Base-by-base conservation (phyloP, 2,797 vertebrate genomes). In the Aratinga solstitialis region DNA sequence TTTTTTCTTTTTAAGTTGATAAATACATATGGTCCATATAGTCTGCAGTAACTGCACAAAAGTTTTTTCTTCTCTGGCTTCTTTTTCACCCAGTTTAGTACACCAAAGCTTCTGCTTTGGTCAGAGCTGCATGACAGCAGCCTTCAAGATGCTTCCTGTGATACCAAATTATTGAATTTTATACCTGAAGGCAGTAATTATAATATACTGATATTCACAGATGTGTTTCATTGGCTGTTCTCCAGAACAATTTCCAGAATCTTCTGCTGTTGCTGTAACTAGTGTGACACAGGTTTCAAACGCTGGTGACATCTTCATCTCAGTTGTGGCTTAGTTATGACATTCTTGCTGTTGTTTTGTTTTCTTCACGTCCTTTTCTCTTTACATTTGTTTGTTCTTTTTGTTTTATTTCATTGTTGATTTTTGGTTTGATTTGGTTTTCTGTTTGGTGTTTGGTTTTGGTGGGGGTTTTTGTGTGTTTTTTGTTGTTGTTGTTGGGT, bases 391-490 rank as follows among this genome's bases (percentile, higher is more conserved):
- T 18, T 50, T 61, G 16, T 62, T 40, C 11, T 62, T 42, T 51
- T 47, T 26, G 10, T 16, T 12, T 47, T 26, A 5, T 2, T 76
- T 48, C 5, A 11, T 5, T 8, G 4, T 13, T 16, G 2, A 8
- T 8, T 24, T 71, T 68, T 61, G 4, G 1, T 3, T 66, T 61
- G 17, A 13, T 61, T 56, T 51, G 5, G 1, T 38, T 54, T 36
- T 42, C 73, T 43, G 17, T n/a, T 77, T 56, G 13, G 26, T 5
- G 29, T 58, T 79, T 22, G 6, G 7, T 51, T 26, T 34, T 42
- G 15, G 18, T 9, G n/a, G 7, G 7, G 5, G 9, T 27, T 24
- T 56, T 32, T 7, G 4, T 27, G 29, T 10, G 9, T 7, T 36
- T 42, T 19, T 54, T 56, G 20, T 56, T n/a, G 32, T 14, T 14